Base-by-base conservation (phyloP, 2,888 invertebrate genomes). In the Malachius bipustulatus region DNA sequence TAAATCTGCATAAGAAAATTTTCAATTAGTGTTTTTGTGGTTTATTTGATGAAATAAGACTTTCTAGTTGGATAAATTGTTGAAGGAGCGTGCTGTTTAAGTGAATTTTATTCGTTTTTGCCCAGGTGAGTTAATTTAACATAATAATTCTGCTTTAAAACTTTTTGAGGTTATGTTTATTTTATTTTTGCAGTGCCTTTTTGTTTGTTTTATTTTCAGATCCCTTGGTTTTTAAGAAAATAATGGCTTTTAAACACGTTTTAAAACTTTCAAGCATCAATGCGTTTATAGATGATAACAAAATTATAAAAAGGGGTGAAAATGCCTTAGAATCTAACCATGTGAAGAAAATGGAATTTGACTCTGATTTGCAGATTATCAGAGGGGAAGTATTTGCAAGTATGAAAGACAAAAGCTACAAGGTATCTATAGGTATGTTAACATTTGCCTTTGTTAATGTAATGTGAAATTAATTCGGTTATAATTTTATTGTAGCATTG, bases 11-110 rank as follows among this genome's bases (percentile, higher is more conserved):
- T 19, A 19, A 19, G 24, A n/a, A 19, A 19, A 8, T 19, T 19
- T 19, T 19, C 24, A 19, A 19, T 19, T 19, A 19, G 24, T 19
- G 24, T 19, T 19, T 19, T 19, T n/a, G n/a, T 6, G 24, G 6
- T 19, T 19, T 19, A 6, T 19, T 6, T 19, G 24, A 19, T 6
- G n/a, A 19, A 19, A 19, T 19, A 19, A 19, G 24, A n/a, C n/a
- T 19, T 19, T n/a, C n/a, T 8, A n/a, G 6, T 19, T 19, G 24
- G 6, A 6, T 19, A 19, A 8, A 8, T 19, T n/a, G 24, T 19
- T 19, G n/a, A 19, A 19, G 24, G n/a, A 19, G n/a, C 24, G n/a
- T 19, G 24, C 24, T 19, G 24, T 19, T 19, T 19, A n/a, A 19
- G 6, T 19, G 24, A 19, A 19, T 19, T 19, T 8, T n/a, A 19